Evolutionary conservation across 2,797 vertebrate genomes (phyloP).

Genomic region (Lophius americanus): DNA sequence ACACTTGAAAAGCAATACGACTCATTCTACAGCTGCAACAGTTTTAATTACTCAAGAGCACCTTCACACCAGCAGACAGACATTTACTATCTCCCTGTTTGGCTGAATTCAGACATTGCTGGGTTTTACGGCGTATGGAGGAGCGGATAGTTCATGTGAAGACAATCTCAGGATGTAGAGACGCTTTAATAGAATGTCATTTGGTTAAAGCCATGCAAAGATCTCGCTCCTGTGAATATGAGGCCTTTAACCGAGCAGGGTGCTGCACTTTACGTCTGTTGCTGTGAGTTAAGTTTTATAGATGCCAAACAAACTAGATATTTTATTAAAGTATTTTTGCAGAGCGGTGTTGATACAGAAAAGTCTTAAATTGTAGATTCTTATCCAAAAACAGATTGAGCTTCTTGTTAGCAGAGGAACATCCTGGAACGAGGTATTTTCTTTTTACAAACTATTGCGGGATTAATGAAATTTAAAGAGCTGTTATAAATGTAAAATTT

Average conservation of each 20-base stretch:
- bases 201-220: neutral
- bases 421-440: neutral
- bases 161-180: too few species aligned
- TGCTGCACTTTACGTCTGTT: constrained; percentile 4
- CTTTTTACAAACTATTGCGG: neutral
- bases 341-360: neutral
- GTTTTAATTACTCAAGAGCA: neutral
- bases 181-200: neutral
- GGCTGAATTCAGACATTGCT: too few species aligned
- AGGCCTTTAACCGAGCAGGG: neutral
- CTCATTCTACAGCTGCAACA: too few species aligned
- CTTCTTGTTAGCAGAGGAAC: neutral
- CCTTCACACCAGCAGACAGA: neutral
- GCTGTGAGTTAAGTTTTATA: neutral
- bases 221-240: constrained; percentile 3
- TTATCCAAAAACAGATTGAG: neutral
- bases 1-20: too few species aligned
- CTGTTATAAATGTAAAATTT: neutral
- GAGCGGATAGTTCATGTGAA: neutral
- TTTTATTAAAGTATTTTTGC: neutral
- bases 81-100: too few species aligned
- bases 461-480: neutral
- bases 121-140: too few species aligned
- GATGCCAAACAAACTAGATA: too few species aligned
- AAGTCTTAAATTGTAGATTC: constrained; percentile 19